These are phyloP conservation scores for Dicentrarchus labrax DNA, from an alignment of 2,113 vertebrate species.

Conservation along the genomic window DNA sequence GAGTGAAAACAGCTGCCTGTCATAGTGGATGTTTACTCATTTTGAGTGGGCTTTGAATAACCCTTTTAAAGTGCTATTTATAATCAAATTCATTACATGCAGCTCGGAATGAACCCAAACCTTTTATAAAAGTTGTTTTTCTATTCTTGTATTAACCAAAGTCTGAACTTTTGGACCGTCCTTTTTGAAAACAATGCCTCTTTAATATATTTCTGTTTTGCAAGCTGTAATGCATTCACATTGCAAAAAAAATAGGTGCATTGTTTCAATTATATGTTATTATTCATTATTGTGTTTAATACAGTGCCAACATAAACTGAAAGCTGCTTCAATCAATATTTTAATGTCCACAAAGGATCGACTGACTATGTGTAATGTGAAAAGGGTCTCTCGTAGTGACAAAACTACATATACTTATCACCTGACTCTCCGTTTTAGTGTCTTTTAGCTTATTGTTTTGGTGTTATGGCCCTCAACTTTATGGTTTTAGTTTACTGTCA, in stretches of 20 bases:
- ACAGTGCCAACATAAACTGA: neutral
- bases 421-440: neutral
- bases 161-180: constrained; percentile 5
- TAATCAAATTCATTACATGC: constrained; percentile 68
- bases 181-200: constrained; percentile 16
- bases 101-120: constrained; percentile 33
- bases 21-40: constrained; percentile 70
- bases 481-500: neutral
- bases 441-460: neutral
- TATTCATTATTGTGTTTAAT: neutral
- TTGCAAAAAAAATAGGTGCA: neutral
- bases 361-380: neutral
- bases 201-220: constrained; percentile 14
- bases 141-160: neutral
- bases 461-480: neutral
- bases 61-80: constrained; percentile 61
- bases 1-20: constrained; percentile 73
- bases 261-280: neutral
- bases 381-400: neutral
- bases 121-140: constrained; percentile 38
- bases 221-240: neutral
- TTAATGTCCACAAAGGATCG: neutral
- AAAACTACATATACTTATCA: neutral
- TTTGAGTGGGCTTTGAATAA: constrained; percentile 68
- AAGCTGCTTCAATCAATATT: neutral